Conservation (phyloP, 2,113 vertebrate species). For the Thomomys bottae region DNA sequence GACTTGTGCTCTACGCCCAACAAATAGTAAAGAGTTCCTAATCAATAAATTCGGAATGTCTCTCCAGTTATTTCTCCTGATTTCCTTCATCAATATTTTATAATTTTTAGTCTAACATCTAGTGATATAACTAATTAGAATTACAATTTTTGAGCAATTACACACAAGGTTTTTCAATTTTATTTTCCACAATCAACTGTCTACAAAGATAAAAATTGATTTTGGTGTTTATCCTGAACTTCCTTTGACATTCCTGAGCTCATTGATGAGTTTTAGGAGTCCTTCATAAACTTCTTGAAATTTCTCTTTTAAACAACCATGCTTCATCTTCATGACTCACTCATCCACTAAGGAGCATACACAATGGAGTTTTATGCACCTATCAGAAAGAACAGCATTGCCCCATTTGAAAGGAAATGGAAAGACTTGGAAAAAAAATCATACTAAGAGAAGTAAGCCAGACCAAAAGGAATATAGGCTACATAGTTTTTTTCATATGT, state of each 20-base stretch:
- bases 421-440: no score
- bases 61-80: background rate
- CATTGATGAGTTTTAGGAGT: background rate
- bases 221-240: conserved; percentile 7
- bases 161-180: background rate
- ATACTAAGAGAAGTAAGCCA: no score
- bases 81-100: background rate
- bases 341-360: no score
- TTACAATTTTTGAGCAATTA: background rate
- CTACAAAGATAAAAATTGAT: background rate
- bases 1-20: background rate
- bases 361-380: no score
- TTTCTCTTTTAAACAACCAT: background rate
- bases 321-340: no score
- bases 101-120: conserved; percentile 16
- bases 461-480: no score
- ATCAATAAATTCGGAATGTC: background rate
- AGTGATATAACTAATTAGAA: background rate
- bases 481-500: no score
- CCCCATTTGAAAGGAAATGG: no score
- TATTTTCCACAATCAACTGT: background rate
- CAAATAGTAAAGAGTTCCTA: background rate
- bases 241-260: background rate
- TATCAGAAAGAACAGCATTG: no score
- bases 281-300: background rate